Percentiles rank a stretch among this genome's conserved stretches.
phyloP scores from a whole-genome alignment of 2,113 vertebrate species.

The Platysteira castanea region DNA sequence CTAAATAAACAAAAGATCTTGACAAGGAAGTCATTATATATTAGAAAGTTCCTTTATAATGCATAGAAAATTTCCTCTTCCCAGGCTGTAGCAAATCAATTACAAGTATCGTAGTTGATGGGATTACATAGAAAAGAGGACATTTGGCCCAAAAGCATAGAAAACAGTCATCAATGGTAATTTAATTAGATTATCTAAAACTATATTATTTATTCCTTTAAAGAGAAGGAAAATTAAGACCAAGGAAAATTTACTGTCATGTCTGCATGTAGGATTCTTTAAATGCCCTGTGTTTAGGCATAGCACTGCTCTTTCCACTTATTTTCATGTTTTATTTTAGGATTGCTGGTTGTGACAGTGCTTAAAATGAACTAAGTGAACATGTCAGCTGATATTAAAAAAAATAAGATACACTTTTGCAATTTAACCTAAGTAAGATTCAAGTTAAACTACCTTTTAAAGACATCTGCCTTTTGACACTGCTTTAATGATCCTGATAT shows the following conservation, averaged over 20 bases:
- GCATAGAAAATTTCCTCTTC: not conserved
- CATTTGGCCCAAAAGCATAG: not conserved
- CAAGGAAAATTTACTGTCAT: not conserved
- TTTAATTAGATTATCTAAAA: not conserved
- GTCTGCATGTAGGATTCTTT: not conserved
- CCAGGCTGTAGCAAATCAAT: not conserved
- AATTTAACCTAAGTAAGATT: not conserved
- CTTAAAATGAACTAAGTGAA: not conserved
- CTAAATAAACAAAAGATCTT: not conserved
- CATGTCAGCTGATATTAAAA: not conserved
- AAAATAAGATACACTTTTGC: not conserved
- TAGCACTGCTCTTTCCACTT: not conserved
- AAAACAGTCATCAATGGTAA: not conserved
- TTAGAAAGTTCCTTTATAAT: not conserved
- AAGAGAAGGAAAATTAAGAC: not conserved
- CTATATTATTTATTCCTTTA: not conserved
- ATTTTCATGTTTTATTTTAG: not conserved
- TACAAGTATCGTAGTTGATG: accelerated
- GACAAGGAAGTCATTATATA: not conserved
- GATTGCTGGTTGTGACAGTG: not conserved
- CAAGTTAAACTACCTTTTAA: not conserved
- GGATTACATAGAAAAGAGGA: not conserved
- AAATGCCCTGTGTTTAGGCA: not conserved
- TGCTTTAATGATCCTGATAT: not conserved
- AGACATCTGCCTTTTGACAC: not conserved